Percentiles rank a stretch among this genome's conserved stretches.
phyloP scores from a whole-genome alignment of 2,113 vertebrate species.

The Leucopsar rothschildi region DNA sequence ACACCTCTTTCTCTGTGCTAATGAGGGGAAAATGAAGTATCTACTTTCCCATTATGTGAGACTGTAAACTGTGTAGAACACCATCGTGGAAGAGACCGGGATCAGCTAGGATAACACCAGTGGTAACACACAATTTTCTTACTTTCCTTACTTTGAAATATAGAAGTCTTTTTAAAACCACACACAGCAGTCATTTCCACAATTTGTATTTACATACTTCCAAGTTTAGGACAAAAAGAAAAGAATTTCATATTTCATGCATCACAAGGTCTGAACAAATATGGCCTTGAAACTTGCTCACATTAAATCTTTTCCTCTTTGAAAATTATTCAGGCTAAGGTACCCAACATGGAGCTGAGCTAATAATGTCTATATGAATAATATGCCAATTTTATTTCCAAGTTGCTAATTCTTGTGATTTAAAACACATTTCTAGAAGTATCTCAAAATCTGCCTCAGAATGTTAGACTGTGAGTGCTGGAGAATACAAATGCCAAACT shows the following conservation, averaged over 20 bases:
- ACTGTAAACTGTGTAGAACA: neutral
- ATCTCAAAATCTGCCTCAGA: neutral
- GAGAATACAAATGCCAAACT: neutral
- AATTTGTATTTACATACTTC: neutral
- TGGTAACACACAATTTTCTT: neutral
- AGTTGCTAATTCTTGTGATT: neutral
- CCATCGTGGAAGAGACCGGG: neutral
- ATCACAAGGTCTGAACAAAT: neutral
- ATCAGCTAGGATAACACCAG: neutral
- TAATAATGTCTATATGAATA: neutral
- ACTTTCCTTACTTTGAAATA: neutral
- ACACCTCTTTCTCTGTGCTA: neutral
- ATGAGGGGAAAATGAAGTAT: neutral
- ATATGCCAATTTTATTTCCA: neutral
- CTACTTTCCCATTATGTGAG: neutral
- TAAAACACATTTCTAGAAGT: neutral
- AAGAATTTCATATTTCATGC: neutral
- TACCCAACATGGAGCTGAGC: neutral
- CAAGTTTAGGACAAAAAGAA: neutral
- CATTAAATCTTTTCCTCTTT: neutral
- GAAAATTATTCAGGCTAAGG: neutral
- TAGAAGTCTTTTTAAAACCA: neutral
- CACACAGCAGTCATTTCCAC: neutral
- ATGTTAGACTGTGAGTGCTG: neutral
- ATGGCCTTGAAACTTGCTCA: neutral